Percentiles rank a stretch among this genome's conserved stretches.
Conservation (phyloP, 2,797 vertebrate genomes). For the Cetoscarus ocellatus region DNA sequence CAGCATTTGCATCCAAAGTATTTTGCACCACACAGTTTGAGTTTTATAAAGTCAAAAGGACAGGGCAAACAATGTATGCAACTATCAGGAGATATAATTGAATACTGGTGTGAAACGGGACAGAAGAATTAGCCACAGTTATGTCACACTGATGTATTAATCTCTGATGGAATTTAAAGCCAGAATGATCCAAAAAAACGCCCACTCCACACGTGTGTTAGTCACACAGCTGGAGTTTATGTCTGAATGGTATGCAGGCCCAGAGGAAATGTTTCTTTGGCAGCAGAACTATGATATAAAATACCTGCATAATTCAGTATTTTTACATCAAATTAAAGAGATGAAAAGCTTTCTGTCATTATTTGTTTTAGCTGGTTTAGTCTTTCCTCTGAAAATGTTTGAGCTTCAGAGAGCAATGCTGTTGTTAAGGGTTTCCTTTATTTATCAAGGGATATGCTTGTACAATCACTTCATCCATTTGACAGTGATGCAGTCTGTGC, state of each 20-base stretch:
- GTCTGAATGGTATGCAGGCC: background rate
- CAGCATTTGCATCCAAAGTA: conserved; percentile 69
- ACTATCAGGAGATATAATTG: background rate
- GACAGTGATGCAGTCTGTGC: too few species aligned
- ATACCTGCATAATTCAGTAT: background rate
- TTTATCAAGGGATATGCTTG: too few species aligned
- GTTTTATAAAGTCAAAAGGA: conserved; percentile 71
- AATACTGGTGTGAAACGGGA: background rate
- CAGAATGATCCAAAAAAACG: background rate
- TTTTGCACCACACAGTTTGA: conserved; percentile 55
- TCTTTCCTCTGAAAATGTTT: background rate
- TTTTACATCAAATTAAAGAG: background rate
- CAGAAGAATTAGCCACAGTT: background rate
- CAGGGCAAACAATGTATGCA: conserved; percentile 32
- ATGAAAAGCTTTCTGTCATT: background rate
- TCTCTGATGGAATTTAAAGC: conserved; percentile 6
- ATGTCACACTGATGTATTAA: background rate
- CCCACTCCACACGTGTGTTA: background rate
- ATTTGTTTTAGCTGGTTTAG: background rate
- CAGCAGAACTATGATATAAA: background rate
- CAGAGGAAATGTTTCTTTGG: background rate
- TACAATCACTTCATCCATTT: too few species aligned
- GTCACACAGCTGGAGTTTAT: conserved; percentile 1
- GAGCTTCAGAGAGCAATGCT: background rate
- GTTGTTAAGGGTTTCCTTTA: too few species aligned